These are phyloP conservation scores for Dryobota labecula DNA, from an alignment of 2,888 invertebrate genomes.

Conservation along the genomic window DNA sequence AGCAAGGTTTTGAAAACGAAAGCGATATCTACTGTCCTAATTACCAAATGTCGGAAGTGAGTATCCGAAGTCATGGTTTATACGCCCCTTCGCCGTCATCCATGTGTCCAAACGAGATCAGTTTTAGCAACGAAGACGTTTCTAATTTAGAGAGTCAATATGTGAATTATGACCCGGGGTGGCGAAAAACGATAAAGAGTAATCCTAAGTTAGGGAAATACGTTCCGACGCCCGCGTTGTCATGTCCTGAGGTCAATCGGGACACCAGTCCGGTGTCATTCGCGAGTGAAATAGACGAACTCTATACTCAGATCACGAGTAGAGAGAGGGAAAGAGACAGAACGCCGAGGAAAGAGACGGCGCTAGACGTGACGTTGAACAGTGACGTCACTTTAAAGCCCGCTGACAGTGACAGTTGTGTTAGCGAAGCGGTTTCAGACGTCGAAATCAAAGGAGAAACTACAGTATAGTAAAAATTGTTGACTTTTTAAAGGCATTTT, in stretches of 20 bases:
- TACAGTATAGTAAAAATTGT: constrained; percentile 73
- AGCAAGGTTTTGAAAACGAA: constrained; percentile 89
- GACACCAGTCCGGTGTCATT: constrained; percentile 86
- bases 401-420: constrained; percentile 86
- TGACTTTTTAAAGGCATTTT: constrained; percentile 57
- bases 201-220: constrained; percentile 85
- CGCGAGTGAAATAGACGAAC: constrained; percentile 92
- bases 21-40: constrained; percentile 91
- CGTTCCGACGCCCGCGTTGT: constrained; percentile 84
- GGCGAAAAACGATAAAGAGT: constrained; percentile 86
- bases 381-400: constrained; percentile 87
- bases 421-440: constrained; percentile 86
- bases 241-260: constrained; percentile 86
- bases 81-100: constrained; percentile 91
- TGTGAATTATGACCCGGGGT: constrained; percentile 90
- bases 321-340: constrained; percentile 82
- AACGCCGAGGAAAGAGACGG: constrained; percentile 76
- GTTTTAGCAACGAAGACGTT: constrained; percentile 88
- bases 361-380: constrained; percentile 82
- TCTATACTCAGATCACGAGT: constrained; percentile 93
- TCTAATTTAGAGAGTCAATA: constrained; percentile 89
- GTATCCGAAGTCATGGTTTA: constrained; percentile 91
- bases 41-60: constrained; percentile 92
- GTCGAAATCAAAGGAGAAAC: constrained; percentile 84
- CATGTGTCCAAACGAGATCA: constrained; percentile 88